Percentiles rank a stretch among this genome's conserved stretches.
phyloP scores from a whole-genome alignment of 2,888 invertebrate species.

The Caenorhabditis plicata region DNA sequence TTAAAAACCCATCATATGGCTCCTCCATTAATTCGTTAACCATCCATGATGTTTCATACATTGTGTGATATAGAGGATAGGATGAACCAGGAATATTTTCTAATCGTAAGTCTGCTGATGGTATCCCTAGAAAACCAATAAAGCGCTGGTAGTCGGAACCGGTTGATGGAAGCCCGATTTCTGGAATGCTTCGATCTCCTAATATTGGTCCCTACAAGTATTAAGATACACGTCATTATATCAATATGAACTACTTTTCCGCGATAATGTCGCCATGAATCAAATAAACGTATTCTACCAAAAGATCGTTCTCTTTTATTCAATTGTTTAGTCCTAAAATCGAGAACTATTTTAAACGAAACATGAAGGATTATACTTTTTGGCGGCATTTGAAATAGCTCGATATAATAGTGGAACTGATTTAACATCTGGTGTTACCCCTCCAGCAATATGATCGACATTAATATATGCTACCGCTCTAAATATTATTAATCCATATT shows the following conservation, averaged over 20 bases:
- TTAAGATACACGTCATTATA: not conserved
- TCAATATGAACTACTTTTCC: too few species aligned
- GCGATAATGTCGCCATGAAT: slow-evolving; percentile 37
- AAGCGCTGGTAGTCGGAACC: slow-evolving; percentile 46
- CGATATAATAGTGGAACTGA: slow-evolving; percentile 37
- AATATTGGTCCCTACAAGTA: slow-evolving; percentile 26
- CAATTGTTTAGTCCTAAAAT: slow-evolving; percentile 28
- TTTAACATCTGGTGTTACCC: slow-evolving; percentile 33
- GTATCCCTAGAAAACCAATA: slow-evolving; percentile 35
- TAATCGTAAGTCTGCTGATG: slow-evolving; percentile 41
- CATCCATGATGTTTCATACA: slow-evolving; percentile 44
- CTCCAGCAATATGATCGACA: slow-evolving; percentile 48
- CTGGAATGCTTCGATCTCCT: slow-evolving; percentile 34
- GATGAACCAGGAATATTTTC: slow-evolving; percentile 27
- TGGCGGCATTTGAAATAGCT: slow-evolving; percentile 30
- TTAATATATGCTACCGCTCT: slow-evolving; percentile 50
- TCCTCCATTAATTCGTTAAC: slow-evolving; percentile 33
- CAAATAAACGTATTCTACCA: slow-evolving; percentile 28
- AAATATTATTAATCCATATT: too few species aligned
- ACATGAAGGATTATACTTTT: slow-evolving; percentile 16
- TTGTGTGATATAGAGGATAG: slow-evolving; percentile 46
- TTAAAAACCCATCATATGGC: slow-evolving; percentile 10
- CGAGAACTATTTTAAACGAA: too few species aligned
- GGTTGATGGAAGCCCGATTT: slow-evolving; percentile 34
- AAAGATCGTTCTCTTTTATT: slow-evolving; percentile 12